These are phyloP conservation scores for Caenorhabditis brenneri DNA, from an alignment of 1,140 invertebrate genomes.

Conservation along the genomic window DNA sequence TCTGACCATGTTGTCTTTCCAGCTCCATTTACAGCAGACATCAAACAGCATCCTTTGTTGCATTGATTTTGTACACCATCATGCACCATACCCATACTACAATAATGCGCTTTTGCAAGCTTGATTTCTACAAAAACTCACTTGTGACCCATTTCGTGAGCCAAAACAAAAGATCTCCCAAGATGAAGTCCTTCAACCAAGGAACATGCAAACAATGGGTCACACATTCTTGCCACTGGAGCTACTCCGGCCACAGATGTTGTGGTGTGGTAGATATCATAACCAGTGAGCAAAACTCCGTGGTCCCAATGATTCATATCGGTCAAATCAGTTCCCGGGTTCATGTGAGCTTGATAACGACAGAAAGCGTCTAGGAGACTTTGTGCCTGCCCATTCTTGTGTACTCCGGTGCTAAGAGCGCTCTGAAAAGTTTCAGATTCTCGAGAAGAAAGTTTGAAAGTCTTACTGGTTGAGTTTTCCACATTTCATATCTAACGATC, in stretches of 20 bases:
- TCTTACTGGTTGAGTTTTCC: constrained; percentile 67
- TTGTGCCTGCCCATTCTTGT: constrained; percentile 71
- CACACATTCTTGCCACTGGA: constrained; percentile 70
- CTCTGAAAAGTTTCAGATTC: constrained; percentile 48
- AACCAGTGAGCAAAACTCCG: constrained; percentile 74
- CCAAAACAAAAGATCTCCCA: constrained; percentile 68
- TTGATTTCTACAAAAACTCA: constrained; percentile 45
- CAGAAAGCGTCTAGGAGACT: constrained; percentile 68
- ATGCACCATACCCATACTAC: constrained; percentile 71
- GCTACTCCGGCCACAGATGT: constrained; percentile 68
- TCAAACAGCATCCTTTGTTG: constrained; percentile 67
- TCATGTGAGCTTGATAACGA: constrained; percentile 68
- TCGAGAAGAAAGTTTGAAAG: neutral
- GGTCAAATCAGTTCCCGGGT: constrained; percentile 70
- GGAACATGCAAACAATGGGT: constrained; percentile 69
- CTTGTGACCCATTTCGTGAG: constrained; percentile 71
- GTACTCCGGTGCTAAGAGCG: constrained; percentile 62
- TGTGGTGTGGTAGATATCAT: constrained; percentile 71
- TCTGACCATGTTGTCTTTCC: constrained; percentile 70
- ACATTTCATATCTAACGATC: constrained; percentile 70
- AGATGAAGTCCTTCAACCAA: constrained; percentile 69
- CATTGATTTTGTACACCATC: constrained; percentile 71
- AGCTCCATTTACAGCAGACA: constrained; percentile 70
- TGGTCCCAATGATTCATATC: constrained; percentile 74
- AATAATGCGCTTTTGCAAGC: neutral